Evolutionary conservation across 2,113 vertebrate genomes (phyloP).

Genomic region (Oryzias celebensis): DNA sequence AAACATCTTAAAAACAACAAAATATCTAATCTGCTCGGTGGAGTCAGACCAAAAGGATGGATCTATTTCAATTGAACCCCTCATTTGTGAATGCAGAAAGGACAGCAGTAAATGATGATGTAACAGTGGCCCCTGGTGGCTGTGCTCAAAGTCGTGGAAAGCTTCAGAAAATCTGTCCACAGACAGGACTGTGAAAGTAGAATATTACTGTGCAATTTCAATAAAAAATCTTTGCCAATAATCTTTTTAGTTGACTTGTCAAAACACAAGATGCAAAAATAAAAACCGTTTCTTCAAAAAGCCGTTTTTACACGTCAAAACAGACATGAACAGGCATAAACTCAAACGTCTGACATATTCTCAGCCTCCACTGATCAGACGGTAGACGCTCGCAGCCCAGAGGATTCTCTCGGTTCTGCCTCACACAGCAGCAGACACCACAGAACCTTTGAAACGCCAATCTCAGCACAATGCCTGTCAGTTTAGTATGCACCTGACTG

Average conservation of each 20-base stretch:
- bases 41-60: no score
- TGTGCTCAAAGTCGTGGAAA: neutral
- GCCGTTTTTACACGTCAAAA: constrained; percentile 7
- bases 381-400: neutral
- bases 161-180: neutral
- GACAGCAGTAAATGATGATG: constrained; percentile 26
- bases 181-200: no score
- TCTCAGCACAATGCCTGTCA: constrained; percentile 33
- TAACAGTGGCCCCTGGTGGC: constrained; percentile 73
- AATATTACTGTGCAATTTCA: no score
- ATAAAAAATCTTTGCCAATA: no score
- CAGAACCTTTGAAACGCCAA: constrained; percentile 36
- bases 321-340: neutral
- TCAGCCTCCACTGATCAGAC: neutral
- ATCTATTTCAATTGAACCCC: constrained; percentile 14
- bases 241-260: no score
- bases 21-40: neutral
- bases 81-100: neutral
- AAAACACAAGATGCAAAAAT: neutral
- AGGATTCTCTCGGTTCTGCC: constrained; percentile 12
- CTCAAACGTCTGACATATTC: constrained; percentile 8
- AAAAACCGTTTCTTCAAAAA: neutral
- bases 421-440: constrained; percentile 18
- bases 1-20: neutral
- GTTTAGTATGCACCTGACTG: constrained; percentile 41